Conservation (phyloP, 2,888 invertebrate species). For the Seira ritae region DNA sequence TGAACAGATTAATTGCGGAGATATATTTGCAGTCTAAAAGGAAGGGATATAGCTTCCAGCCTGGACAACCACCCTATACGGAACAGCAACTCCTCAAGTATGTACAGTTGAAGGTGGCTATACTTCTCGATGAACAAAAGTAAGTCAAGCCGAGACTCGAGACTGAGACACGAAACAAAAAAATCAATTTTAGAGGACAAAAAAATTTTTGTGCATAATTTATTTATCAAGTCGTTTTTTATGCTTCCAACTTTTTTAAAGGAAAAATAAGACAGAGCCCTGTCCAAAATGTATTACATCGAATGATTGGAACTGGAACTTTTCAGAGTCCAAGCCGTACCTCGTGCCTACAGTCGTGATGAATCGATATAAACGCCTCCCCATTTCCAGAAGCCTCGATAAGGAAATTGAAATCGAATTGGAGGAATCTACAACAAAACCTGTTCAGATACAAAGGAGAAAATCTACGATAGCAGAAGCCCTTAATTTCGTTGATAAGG, state of each 20-base stretch:
- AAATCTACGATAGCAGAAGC: background rate
- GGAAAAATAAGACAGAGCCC: conserved; percentile 41
- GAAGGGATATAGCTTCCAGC: conserved; percentile 39
- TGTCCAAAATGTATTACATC: conserved; percentile 50
- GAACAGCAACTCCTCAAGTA: conserved; percentile 65
- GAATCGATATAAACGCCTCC: conserved; percentile 30
- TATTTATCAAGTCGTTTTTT: too few relatives aligned
- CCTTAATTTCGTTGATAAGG: background rate
- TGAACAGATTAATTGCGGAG: conserved; percentile 66
- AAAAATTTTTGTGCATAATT: too few relatives aligned
- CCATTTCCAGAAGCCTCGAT: conserved; percentile 33
- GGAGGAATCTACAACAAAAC: background rate
- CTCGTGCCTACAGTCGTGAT: conserved; percentile 39
- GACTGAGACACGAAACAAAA: too few relatives aligned
- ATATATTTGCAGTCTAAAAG: conserved; percentile 56
- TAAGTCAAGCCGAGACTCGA: too few relatives aligned
- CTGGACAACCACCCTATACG: conserved; percentile 66
- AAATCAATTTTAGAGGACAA: too few relatives aligned
- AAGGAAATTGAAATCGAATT: background rate
- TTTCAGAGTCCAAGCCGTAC: conserved; percentile 20
- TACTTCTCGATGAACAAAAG: conserved; percentile 50
- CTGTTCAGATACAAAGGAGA: background rate
- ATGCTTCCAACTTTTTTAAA: too few relatives aligned
- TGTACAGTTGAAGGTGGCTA: conserved; percentile 63
- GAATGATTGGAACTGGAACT: conserved; percentile 37